Base-by-base conservation (phyloP, 2,888 invertebrate genomes). In the Eremobia ochroleuca region DNA sequence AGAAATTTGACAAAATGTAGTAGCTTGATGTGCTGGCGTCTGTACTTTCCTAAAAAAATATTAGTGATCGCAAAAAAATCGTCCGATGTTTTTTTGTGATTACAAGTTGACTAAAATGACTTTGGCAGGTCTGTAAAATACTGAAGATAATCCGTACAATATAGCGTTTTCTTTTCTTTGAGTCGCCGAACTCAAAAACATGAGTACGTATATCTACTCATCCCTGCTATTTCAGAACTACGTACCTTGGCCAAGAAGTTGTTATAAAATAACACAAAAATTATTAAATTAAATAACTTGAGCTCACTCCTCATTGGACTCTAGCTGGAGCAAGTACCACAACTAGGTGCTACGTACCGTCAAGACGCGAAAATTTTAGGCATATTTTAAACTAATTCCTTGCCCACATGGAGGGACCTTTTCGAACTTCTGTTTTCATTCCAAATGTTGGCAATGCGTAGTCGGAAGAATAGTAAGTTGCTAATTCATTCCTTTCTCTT, bases 181-280 rank as follows among this genome's bases (percentile, higher is more conserved):
- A 73, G 40, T 15, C 49, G 3, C 28, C 25, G 1, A 1, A 6
- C 6, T 68, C 25, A 25, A 68, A 52, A 59, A 59, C 31, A 28
- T 58, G 28, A 58, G 28, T 28, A 21, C 0, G 1, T 65, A 11
- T 21, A 43, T 21, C 4, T 25, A 40, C 11, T 49, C 13, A n/a
- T 6, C 21, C 31, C 15, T 21, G 15, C 18, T 4, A 25, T 4
- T 34, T 11, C 1, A 2, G 18, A n/a, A n/a, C 28, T 46, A 74
- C 31, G 28, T 34, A 55, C 2, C 25, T 25, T 8, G 15, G 40
- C 31, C 52, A 31, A 74, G 49, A 31, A 40, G n/a, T 74, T n/a
- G 15, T 61, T 75, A 49, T 11, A 40, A 75, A 74, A 73, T 49
- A 75, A n/a, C n/a, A n/a, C n/a, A n/a, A n/a, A n/a, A n/a, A n/a